These are phyloP conservation scores for Varanus salvator DNA, from an alignment of 2,113 vertebrate genomes.

Conservation along the genomic window DNA sequence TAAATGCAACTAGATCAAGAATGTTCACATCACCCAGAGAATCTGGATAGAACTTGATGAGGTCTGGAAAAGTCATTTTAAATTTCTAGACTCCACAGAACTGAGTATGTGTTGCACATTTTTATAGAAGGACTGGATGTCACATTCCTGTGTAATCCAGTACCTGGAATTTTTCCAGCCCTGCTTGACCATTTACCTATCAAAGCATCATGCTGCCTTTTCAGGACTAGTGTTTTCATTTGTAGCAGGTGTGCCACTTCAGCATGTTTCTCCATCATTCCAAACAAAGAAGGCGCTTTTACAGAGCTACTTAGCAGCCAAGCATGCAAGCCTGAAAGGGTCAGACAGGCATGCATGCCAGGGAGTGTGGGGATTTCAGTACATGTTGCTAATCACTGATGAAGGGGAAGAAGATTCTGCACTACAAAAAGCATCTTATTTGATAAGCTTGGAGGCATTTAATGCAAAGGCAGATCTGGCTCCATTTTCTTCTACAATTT, in stretches of 20 bases:
- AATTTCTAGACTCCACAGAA: neutral
- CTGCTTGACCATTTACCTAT: neutral
- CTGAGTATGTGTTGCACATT: neutral
- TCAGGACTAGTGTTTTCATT: neutral
- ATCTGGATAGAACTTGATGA: neutral
- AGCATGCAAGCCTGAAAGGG: constrained; percentile 10
- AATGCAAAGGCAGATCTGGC: neutral
- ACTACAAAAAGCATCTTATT: neutral
- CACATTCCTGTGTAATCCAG: neutral
- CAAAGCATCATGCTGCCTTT: neutral
- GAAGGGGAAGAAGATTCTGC: neutral
- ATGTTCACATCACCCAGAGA: neutral
- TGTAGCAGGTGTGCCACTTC: constrained; percentile 18
- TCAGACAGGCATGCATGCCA: constrained; percentile 22
- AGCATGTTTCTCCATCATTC: neutral
- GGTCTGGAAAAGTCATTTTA: neutral
- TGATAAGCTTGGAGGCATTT: neutral
- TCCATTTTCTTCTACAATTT: neutral
- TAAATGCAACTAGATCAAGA: neutral
- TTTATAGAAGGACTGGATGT: neutral
- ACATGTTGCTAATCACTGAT: constrained; percentile 56
- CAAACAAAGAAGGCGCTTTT: neutral
- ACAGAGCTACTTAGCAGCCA: constrained; percentile 3
- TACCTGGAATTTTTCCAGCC: constrained; percentile 13
- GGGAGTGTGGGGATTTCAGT: constrained; percentile 47